Conservation (phyloP, 2,888 invertebrate species). For the Caenorhabditis imperialis region DNA sequence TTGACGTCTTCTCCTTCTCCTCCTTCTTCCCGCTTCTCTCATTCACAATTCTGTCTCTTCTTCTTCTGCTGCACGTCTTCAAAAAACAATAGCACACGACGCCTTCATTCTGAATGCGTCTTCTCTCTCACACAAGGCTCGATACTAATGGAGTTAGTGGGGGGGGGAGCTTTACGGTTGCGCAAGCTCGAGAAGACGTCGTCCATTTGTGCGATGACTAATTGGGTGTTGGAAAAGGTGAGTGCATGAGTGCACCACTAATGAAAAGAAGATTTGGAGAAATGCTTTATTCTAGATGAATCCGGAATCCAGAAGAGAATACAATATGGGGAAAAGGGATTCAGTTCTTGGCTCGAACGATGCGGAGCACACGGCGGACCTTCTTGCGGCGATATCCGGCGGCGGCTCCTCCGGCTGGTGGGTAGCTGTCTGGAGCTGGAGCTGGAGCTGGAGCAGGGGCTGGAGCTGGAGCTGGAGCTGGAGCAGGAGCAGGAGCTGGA, state of each 20-base stretch:
- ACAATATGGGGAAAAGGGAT: too few species aligned
- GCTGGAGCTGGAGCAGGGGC: conserved; percentile 23
- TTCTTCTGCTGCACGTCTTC: conserved; percentile 17
- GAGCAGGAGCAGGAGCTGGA: conserved; percentile 4
- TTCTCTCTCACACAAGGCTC: conserved; percentile 23
- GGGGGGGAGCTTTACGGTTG: too few species aligned
- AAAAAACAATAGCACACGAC: conserved; percentile 39
- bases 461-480: conserved; percentile 20
- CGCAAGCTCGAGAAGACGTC: too few species aligned
- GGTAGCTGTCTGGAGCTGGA: not conserved
- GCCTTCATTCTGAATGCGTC: conserved; percentile 49
- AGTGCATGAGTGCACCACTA: conserved; percentile 1
- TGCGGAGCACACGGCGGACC: conserved; percentile 30
- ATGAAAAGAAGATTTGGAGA: not conserved
- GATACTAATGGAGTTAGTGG: conserved; percentile 53
- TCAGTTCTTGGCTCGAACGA: conserved; percentile 29
- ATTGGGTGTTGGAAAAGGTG: not conserved
- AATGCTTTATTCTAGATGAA: not conserved
- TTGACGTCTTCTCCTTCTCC: too few species aligned
- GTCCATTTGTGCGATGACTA: not conserved
- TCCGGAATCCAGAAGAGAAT: not conserved
- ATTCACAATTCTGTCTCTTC: conserved; percentile 13
- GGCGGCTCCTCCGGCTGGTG: conserved; percentile 6
- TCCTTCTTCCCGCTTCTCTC: not conserved
- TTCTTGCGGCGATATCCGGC: conserved; percentile 31